A percentile compares a stretch with the other conserved stretches of the same genome.
Conservation (phyloP, 2,888 invertebrate genomes). For the Dicycla oo region DNA sequence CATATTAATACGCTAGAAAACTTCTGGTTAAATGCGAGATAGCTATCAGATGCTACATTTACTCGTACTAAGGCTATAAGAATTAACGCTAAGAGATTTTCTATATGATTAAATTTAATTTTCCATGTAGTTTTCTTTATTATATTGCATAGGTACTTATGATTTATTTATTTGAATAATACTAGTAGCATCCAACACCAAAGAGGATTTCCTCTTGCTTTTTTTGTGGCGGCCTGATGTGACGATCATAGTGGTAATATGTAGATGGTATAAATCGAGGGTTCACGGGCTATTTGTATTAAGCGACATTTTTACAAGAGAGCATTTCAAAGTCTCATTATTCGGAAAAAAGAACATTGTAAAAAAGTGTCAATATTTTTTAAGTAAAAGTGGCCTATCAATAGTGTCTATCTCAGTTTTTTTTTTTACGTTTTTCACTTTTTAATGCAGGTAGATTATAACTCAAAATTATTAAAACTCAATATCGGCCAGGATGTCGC, state of each 20-base stretch:
- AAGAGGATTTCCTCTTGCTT: not conserved
- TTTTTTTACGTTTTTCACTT: too few relatives aligned
- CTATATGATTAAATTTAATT: not conserved
- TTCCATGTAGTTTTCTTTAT: not conserved
- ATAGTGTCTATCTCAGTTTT: too few relatives aligned
- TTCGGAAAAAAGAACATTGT: too few relatives aligned
- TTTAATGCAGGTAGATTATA: too few relatives aligned
- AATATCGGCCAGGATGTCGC: too few relatives aligned
- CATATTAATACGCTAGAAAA: conserved; percentile 25
- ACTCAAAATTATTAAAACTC: too few relatives aligned
- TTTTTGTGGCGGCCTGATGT: not conserved
- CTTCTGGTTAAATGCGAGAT: conserved; percentile 20
- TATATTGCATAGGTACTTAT: not conserved
- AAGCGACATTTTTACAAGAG: too few relatives aligned
- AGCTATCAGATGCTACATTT: not conserved
- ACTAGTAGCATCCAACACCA: conserved; percentile 1
- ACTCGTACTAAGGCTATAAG: not conserved
- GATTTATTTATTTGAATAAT: not conserved
- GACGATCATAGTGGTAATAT: not conserved
- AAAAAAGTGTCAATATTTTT: too few relatives aligned
- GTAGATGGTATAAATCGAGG: too few relatives aligned
- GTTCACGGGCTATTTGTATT: too few relatives aligned
- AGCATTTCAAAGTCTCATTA: too few relatives aligned
- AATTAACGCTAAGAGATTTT: conserved; percentile 7
- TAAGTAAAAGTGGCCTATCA: too few relatives aligned